Base-by-base conservation (phyloP, 2,797 vertebrate genomes). In the Chiloscyllium punctatum region DNA sequence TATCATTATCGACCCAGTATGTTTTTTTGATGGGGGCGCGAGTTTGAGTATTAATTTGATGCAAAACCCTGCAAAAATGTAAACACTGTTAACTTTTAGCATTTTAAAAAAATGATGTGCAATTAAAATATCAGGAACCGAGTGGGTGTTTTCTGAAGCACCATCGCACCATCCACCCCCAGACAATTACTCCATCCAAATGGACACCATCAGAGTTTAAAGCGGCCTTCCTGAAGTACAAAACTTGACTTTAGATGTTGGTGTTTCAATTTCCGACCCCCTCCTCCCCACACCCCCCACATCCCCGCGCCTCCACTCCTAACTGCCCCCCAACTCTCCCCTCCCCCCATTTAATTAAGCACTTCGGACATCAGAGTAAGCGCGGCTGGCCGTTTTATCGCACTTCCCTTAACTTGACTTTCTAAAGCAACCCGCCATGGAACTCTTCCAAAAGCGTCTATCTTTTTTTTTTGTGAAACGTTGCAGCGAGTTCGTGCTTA, bases 241-340 rank as follows among this genome's bases (percentile, higher is more conserved):
- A 72, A 77, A 33, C 42, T 95, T 77, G 71, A 74, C 48, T 77
- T 62, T 53, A 77, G 51, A 57, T 95, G 94, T 95, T 95, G 71
- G 30, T 94, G 3, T 94, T 94, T 71, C 66, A 94, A 33, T 37
- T 86, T 42, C 16, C 3, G 16, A 51, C 42, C 37, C 66, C 37
- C 21, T 23, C 21, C 13, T 72, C 71, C 71, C 21, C 1, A 7
- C 74, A 33, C 11, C 27, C 13, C 18, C 62, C 5, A 33, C 25
- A n/a, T n/a, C 88, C 4, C 86, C 25, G 8, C 23, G 11, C 11
- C 27, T 25, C 1, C 71, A 0, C 1, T 6, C 57, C 53, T 5
- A 57, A 6, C 57, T 7, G 57, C 13, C 4, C 51, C 51, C 25
- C 0, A 42, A 7, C 8, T 51, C 51, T 27, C 11, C 27, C 4